A percentile compares a stretch with the other conserved stretches of the same genome.
These are phyloP conservation scores for Pseudonaja textilis DNA, from an alignment of 2,113 vertebrate genomes.

Conservation along the genomic window DNA sequence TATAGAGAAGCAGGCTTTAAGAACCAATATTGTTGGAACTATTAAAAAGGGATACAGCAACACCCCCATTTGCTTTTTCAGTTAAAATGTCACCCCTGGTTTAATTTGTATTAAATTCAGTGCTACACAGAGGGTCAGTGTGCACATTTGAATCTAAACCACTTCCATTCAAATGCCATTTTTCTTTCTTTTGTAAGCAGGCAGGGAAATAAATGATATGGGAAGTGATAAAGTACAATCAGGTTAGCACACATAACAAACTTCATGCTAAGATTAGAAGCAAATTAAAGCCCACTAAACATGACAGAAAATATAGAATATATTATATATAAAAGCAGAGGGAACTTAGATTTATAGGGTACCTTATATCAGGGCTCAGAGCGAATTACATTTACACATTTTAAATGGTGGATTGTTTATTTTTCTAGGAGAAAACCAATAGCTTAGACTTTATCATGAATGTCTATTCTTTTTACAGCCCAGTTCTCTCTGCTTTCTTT, in stretches of 20 bases:
- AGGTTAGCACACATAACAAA: background rate
- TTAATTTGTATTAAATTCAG: background rate
- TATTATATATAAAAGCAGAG: background rate
- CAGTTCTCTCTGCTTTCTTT: background rate
- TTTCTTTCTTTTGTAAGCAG: background rate
- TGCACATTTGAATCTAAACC: constrained; percentile 7
- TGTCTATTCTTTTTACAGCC: background rate
- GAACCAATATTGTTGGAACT: background rate
- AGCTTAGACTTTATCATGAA: background rate
- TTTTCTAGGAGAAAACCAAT: background rate
- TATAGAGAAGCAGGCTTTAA: background rate
- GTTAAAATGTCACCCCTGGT: background rate
- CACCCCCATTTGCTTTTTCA: background rate
- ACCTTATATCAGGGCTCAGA: background rate
- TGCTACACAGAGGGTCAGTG: background rate
- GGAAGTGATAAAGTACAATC: background rate
- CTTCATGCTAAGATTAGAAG: background rate
- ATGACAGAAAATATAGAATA: background rate
- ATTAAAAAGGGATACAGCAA: background rate
- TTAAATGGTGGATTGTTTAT: background rate
- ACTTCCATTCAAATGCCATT: constrained; percentile 2
- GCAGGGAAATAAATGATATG: background rate
- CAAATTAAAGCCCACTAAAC: constrained; percentile 1
- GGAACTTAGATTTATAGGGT: background rate
- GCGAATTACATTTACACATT: background rate